A percentile compares a stretch with the other conserved stretches of the same genome.
phyloP scores from a whole-genome alignment of 2,797 vertebrate species.

The Chelon labrosus region DNA sequence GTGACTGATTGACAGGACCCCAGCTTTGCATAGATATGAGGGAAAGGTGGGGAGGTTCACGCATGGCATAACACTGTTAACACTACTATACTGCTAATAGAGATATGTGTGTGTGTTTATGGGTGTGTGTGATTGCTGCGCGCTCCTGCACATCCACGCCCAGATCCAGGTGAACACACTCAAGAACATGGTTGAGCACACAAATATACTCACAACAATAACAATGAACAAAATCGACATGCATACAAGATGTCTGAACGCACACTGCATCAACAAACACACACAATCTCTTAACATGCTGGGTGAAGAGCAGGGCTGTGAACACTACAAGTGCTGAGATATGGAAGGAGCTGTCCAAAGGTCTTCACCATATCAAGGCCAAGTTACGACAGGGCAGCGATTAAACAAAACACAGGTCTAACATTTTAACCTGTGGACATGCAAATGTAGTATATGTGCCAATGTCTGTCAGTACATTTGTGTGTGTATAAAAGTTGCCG shows the following conservation, averaged over 20 bases:
- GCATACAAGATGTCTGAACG: slow-evolving; percentile 66
- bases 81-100: slow-evolving; percentile 86
- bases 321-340: slow-evolving; percentile 58
- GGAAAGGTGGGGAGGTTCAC: slow-evolving; percentile 82
- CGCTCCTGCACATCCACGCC: slow-evolving; percentile 44
- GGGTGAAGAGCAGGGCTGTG: slow-evolving; percentile 74
- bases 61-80: slow-evolving; percentile 83
- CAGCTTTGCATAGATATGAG: slow-evolving; percentile 91
- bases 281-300: slow-evolving; percentile 45
- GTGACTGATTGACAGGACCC: slow-evolving; percentile 90
- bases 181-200: slow-evolving; percentile 74
- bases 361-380: slow-evolving; percentile 52
- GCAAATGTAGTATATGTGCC: background rate
- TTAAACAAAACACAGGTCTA: slow-evolving; percentile 21
- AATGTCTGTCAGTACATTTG: slow-evolving; percentile 22
- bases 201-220: slow-evolving; percentile 77
- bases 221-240: slow-evolving; percentile 71
- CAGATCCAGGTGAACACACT: slow-evolving; percentile 68
- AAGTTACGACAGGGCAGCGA: slow-evolving; percentile 34
- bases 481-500: slow-evolving; percentile 5
- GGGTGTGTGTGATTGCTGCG: slow-evolving; percentile 36
- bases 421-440: slow-evolving; percentile 30
- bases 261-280: slow-evolving; percentile 53
- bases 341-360: slow-evolving; percentile 51
- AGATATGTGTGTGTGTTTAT: slow-evolving; percentile 66